Percentiles rank a stretch among this genome's conserved stretches.
Evolutionary conservation across 2,797 vertebrate species (phyloP).

Genomic region (Acanthis flammea): DNA sequence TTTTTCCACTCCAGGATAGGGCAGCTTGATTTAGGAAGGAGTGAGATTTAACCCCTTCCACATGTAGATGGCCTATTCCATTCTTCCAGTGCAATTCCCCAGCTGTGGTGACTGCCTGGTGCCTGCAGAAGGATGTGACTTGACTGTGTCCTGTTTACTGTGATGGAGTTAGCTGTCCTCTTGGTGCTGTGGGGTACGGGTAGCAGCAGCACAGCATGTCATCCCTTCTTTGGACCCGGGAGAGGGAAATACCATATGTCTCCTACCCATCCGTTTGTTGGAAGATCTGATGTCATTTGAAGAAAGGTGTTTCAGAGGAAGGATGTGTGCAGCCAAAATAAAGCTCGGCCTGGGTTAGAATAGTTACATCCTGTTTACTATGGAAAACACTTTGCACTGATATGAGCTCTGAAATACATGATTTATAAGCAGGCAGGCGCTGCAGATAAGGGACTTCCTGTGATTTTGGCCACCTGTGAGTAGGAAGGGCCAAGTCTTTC

Average conservation of each 20-base stretch:
- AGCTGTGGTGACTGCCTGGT: not conserved
- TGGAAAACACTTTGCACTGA: not conserved
- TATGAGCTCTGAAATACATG: not conserved
- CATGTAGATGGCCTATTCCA: not conserved
- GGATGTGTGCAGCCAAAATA: conserved; percentile 20
- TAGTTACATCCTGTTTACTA: conserved; percentile 53
- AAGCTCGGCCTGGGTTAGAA: not conserved
- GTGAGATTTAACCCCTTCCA: not conserved
- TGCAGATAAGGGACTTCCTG: conserved; percentile 23
- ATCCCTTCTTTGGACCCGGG: not conserved
- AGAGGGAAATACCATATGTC: not conserved
- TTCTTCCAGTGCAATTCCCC: not conserved
- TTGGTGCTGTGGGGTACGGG: not conserved
- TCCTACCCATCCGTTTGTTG: not conserved
- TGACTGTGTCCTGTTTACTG: conserved; percentile 38
- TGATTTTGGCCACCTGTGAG: not conserved
- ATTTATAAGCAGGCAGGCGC: not conserved
- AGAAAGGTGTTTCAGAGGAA: conserved; percentile 58
- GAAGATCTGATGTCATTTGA: conserved; percentile 4
- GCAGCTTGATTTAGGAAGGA: not conserved
- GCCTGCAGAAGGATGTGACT: conserved; percentile 5
- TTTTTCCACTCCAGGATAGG: not conserved
- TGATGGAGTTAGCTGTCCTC: not conserved
- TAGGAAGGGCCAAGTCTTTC: not conserved
- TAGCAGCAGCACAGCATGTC: not conserved